Evolutionary conservation across 2,888 invertebrate species (phyloP).

Genomic region (Drosophila dives): DNA sequence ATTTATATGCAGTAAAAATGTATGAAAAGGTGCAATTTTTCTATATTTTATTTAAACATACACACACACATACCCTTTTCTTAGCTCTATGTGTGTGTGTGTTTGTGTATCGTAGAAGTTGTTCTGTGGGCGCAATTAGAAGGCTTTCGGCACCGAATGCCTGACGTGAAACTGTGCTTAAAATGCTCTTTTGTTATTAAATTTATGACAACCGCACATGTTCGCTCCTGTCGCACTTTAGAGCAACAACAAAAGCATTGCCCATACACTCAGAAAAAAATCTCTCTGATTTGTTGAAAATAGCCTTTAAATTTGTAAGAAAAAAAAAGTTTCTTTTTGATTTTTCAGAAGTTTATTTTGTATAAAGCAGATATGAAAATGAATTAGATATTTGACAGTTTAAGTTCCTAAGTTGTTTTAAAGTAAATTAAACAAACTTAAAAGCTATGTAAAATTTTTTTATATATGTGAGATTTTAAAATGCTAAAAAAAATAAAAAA

Average conservation of each 20-base stretch:
- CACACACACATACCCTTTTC: background rate
- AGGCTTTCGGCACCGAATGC: constrained; percentile 59
- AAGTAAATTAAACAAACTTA: background rate
- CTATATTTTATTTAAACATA: background rate
- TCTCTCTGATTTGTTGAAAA: background rate
- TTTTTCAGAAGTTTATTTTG: background rate
- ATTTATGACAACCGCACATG: constrained; percentile 79
- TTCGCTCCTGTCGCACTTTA: constrained; percentile 54
- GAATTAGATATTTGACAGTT: background rate
- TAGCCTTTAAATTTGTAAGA: background rate
- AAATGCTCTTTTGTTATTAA: constrained; percentile 77
- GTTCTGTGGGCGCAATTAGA: constrained; percentile 71
- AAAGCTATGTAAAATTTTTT: background rate
- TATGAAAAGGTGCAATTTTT: background rate
- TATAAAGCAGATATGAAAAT: background rate
- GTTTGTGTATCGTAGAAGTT: constrained; percentile 51
- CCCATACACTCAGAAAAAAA: background rate
- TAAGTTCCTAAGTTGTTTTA: background rate
- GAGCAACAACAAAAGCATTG: constrained; percentile 18
- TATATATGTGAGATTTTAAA: background rate
- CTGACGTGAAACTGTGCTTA: constrained; percentile 60
- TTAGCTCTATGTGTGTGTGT: background rate
- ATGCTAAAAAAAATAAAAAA: background rate
- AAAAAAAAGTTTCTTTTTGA: background rate
- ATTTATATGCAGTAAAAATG: background rate